These are phyloP conservation scores for Australoheros scitulus DNA, from an alignment of 2,113 vertebrate genomes.

Conservation along the genomic window DNA sequence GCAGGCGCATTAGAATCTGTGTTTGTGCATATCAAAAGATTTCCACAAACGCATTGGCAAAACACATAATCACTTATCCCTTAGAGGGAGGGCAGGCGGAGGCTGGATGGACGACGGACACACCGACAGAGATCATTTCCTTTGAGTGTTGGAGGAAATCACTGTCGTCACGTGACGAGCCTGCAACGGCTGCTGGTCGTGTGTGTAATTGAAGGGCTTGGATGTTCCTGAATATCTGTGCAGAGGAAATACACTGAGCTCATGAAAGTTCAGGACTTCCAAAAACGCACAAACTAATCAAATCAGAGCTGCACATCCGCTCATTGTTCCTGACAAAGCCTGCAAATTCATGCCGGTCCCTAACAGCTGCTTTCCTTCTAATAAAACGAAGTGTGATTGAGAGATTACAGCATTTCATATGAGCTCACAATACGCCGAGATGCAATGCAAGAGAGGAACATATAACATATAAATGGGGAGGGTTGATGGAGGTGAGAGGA, in stretches of 20 bases:
- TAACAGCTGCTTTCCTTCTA: not conserved
- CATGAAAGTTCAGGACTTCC: constrained; percentile 5
- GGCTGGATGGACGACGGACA: constrained; percentile 27
- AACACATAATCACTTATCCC: constrained; percentile 80
- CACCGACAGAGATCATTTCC: constrained; percentile 48
- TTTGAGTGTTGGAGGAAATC: constrained; percentile 45
- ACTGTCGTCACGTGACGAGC: constrained; percentile 5
- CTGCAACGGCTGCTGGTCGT: not conserved
- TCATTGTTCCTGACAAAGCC: not conserved
- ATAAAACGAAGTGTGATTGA: not conserved
- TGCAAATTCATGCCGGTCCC: not conserved
- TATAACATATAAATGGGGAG: no score
- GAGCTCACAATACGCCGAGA: not conserved
- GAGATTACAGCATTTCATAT: not conserved
- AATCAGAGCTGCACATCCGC: not conserved
- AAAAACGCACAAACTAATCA: not conserved
- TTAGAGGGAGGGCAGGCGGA: constrained; percentile 38
- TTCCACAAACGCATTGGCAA: constrained; percentile 76
- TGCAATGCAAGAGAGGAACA: not conserved
- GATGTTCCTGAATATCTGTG: not conserved
- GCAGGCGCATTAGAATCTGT: constrained; percentile 76
- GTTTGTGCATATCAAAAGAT: constrained; percentile 82
- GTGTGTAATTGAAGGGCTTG: not conserved
- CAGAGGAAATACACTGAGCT: not conserved
- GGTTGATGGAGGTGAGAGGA: no score